These are phyloP conservation scores for Leptinotarsa juncta DNA, from an alignment of 2,888 invertebrate species.

Conservation along the genomic window DNA sequence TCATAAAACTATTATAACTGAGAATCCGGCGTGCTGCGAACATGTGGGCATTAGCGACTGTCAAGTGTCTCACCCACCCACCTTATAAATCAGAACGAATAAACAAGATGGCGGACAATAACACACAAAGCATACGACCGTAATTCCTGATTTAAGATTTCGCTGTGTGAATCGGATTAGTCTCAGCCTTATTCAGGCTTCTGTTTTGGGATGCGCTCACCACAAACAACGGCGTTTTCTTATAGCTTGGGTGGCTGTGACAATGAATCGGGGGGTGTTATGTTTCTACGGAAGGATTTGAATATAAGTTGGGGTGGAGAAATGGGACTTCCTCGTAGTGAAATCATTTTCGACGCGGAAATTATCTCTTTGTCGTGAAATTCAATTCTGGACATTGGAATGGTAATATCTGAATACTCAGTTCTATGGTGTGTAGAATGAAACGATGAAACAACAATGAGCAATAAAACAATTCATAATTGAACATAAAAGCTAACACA, in stretches of 20 bases:
- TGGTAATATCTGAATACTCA: too few species aligned
- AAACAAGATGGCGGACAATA: constrained; percentile 62
- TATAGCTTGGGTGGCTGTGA: constrained; percentile 37
- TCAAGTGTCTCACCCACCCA: constrained; percentile 42
- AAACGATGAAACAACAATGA: too few species aligned
- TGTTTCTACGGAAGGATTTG: constrained; percentile 30
- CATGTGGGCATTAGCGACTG: constrained; percentile 43
- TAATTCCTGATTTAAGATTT: constrained; percentile 64
- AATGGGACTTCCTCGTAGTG: not conserved
- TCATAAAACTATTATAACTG: constrained; percentile 18
- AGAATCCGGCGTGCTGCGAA: constrained; percentile 31
- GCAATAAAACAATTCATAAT: too few species aligned
- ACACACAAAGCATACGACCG: constrained; percentile 57
- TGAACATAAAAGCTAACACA: too few species aligned
- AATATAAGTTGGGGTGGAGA: constrained; percentile 21
- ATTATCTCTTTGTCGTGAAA: not conserved
- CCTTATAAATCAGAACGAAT: constrained; percentile 59
- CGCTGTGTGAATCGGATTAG: constrained; percentile 60
- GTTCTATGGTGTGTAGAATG: too few species aligned
- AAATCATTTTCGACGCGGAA: constrained; percentile 10
- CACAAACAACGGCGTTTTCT: constrained; percentile 43
- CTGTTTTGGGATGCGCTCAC: constrained; percentile 50
- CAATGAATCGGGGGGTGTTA: constrained; percentile 34
- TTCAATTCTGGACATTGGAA: too few species aligned
- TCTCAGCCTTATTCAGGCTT: constrained; percentile 57